A percentile compares a stretch with the other conserved stretches of the same genome.
Evolutionary conservation across 2,797 vertebrate species (phyloP).

Genomic region (Neomorphus geoffroyi): DNA sequence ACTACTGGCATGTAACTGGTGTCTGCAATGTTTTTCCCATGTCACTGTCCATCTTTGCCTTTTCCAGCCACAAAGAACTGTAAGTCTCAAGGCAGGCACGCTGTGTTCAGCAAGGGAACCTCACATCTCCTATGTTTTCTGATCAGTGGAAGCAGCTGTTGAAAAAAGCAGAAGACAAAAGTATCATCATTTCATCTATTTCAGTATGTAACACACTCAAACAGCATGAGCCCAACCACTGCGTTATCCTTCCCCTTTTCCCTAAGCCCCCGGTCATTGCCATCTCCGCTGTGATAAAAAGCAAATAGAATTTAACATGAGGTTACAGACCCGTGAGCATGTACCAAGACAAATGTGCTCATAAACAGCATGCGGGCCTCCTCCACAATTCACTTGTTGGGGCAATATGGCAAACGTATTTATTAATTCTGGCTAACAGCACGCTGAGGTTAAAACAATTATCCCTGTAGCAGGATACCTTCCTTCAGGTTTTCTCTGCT

Average conservation of each 20-base stretch:
- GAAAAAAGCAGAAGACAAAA: slow-evolving; percentile 67
- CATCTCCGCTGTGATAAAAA: not conserved
- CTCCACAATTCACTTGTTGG: not conserved
- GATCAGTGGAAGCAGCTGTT: slow-evolving; percentile 75
- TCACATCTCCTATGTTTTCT: slow-evolving; percentile 65
- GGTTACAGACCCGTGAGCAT: not conserved
- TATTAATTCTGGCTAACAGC: not conserved
- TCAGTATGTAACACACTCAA: not conserved
- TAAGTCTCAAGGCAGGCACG: slow-evolving; percentile 65
- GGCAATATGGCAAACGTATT: not conserved
- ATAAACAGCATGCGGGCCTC: not conserved
- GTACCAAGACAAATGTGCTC: not conserved
- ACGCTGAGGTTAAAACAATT: not conserved
- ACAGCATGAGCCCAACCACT: not conserved
- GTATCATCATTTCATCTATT: not conserved
- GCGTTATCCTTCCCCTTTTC: not conserved
- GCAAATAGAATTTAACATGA: not conserved
- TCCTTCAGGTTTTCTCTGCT: not conserved
- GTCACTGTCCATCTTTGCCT: slow-evolving; percentile 45
- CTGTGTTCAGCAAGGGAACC: slow-evolving; percentile 64
- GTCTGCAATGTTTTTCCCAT: not conserved
- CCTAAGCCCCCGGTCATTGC: not conserved
- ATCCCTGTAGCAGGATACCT: not conserved
- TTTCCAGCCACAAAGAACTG: slow-evolving; percentile 55
- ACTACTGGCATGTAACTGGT: slow-evolving; percentile 34